These are phyloP conservation scores for Acanthaster planci DNA, from an alignment of 35 echinoderm and acorn worm species.

Conservation along the genomic window DNA sequence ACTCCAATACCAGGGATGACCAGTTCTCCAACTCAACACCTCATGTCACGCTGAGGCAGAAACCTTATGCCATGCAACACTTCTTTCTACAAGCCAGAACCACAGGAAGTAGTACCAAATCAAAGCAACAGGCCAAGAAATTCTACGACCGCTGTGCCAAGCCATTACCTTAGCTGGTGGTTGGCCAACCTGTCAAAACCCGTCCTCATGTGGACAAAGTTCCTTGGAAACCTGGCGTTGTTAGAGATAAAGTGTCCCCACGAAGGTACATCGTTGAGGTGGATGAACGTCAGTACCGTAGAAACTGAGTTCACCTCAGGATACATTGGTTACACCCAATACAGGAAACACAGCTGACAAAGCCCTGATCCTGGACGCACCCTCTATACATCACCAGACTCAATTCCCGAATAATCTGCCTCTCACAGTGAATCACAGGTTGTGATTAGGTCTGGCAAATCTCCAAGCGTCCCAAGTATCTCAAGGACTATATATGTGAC, in stretches of 20 bases:
- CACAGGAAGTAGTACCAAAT: background rate
- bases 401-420: too few species aligned
- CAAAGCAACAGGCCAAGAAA: background rate
- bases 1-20: constrained; percentile 46
- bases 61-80: constrained; percentile 26
- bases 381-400: too few species aligned
- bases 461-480: too few species aligned
- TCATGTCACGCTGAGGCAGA: constrained; percentile 30
- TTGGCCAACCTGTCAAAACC: constrained; percentile 13
- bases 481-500: too few species aligned
- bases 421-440: too few species aligned
- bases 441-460: too few species aligned
- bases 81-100: background rate
- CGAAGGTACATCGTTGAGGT: constrained; percentile 12
- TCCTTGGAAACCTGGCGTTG: background rate
- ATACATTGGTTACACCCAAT: too few species aligned
- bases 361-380: too few species aligned
- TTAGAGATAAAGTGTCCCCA: constrained; percentile 33
- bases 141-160: constrained; percentile 5
- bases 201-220: background rate
- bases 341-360: too few species aligned
- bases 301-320: background rate
- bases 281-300: background rate
- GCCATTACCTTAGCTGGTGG: background rate
- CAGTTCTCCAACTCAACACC: constrained; percentile 26